Conservation (phyloP, 2,888 invertebrate species). For the Marasmarcha lunaedactyla region DNA sequence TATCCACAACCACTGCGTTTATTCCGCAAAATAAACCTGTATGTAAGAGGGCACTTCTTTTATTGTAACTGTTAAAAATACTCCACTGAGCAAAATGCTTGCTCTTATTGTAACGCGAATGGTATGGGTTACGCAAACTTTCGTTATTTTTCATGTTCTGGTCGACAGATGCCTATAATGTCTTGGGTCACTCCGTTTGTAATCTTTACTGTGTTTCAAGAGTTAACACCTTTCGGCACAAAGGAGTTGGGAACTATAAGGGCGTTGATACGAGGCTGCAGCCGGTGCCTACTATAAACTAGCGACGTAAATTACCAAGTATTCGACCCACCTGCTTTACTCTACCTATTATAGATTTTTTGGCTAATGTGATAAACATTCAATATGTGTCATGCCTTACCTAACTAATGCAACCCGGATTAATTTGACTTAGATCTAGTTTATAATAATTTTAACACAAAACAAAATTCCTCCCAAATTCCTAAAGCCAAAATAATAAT, state of each 20-base stretch:
- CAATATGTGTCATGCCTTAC: too few species aligned
- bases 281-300: not conserved
- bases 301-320: not conserved
- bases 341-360: too few species aligned
- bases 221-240: slow-evolving; percentile 2
- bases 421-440: too few species aligned
- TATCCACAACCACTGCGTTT: not conserved
- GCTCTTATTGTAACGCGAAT: slow-evolving; percentile 37
- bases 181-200: slow-evolving; percentile 27
- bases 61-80: slow-evolving; percentile 26
- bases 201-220: slow-evolving; percentile 6
- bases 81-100: slow-evolving; percentile 26
- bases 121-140: slow-evolving; percentile 23
- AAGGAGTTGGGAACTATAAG: not conserved
- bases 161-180: slow-evolving; percentile 34
- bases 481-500: slow-evolving; percentile 2
- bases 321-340: too few species aligned
- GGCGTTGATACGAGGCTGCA: not conserved
- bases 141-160: slow-evolving; percentile 30
- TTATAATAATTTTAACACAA: too few species aligned
- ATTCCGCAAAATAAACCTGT: not conserved
- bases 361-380: too few species aligned
- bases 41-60: slow-evolving; percentile 25
- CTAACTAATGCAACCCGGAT: too few species aligned
- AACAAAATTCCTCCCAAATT: too few species aligned